Base-by-base conservation (phyloP, 2,888 invertebrate species). In the Watsonalla binaria region DNA sequence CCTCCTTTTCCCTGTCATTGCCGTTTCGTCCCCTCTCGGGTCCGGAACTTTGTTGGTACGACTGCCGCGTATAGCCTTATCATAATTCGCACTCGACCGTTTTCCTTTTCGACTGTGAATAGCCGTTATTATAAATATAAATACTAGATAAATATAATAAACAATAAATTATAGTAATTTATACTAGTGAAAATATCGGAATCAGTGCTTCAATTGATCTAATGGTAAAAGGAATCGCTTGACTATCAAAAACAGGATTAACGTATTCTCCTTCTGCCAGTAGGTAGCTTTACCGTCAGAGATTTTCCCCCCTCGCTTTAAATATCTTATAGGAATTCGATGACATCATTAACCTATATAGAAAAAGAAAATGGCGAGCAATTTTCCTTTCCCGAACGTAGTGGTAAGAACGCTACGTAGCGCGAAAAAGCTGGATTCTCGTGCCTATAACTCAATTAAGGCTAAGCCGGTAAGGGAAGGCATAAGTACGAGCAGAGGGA, bases 381-480 rank as follows among this genome's bases (percentile, higher is more conserved):
- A 49, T 47, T 47, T 42, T 49, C 33, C 37, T 54, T 51, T 54
- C 34, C 51, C 51, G 51, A 53, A 48, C 45, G 34, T 8, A 37
- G 37, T 8, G 51, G 56, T 54, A 53, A 57, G 53, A 46, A 45
- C 39, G 58, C 56, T 55, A 54, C 24, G 37, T 55, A 49, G 48
- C 53, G 53, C 49, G 55, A 52, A 57, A 56, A 57, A 66, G 60
- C 55, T 58, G 59, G 62, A 66, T 66, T 66, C 59, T 58, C 59
- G 51, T 57, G 54, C 56, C 62, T 63, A 63, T 71, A 75, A 73
- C 68, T 78, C 72, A 73, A 78, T 78, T 72, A 76, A 57, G 57
- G 57, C 52, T 59, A 67, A 63, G 66, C 60, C 56, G 54, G 58
- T 46, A 51, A 51, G 50, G 51, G 49, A 47, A 47, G 52, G 51